Percentiles rank a stretch among this genome's conserved stretches.
Conservation (phyloP, 2,113 vertebrate genomes). For the Seriola dumerili region DNA sequence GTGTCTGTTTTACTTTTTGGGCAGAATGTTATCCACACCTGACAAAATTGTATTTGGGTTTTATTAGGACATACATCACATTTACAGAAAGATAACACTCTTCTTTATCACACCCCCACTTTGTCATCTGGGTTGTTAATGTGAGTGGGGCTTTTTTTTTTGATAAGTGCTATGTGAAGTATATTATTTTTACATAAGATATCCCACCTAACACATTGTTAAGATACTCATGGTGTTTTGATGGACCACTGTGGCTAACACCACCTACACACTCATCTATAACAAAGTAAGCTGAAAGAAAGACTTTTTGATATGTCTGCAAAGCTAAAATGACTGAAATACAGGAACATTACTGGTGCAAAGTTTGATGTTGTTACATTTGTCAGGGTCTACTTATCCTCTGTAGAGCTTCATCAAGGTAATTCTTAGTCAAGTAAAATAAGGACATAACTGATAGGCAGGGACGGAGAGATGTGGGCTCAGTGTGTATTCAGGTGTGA, state of each 20-base stretch:
- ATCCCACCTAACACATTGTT: conserved; percentile 13
- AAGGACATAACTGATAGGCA: conserved; percentile 23
- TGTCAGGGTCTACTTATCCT: background rate
- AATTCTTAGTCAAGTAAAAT: conserved; percentile 4
- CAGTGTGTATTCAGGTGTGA: conserved; percentile 50
- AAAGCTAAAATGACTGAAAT: conserved; percentile 15
- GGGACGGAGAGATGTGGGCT: conserved; percentile 16
- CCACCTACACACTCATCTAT: conserved; percentile 24
- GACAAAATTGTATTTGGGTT: too few relatives aligned
- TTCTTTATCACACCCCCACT: background rate
- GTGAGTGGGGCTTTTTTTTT: conserved; percentile 7
- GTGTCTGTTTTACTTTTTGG: too few relatives aligned
- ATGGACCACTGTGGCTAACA: conserved; percentile 16
- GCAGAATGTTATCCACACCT: too few relatives aligned
- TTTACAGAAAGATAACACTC: background rate
- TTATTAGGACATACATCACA: too few relatives aligned
- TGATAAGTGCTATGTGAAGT: conserved; percentile 36
- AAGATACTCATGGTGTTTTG: background rate
- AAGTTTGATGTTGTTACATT: conserved; percentile 18
- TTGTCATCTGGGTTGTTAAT: conserved; percentile 9
- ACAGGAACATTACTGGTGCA: background rate
- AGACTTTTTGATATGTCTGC: background rate
- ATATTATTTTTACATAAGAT: conserved; percentile 34
- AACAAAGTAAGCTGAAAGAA: conserved; percentile 10
- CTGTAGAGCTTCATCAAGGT: background rate